phyloP scores from a whole-genome alignment of 2,888 invertebrate genomes.

The Hipparchia sbordonii region DNA sequence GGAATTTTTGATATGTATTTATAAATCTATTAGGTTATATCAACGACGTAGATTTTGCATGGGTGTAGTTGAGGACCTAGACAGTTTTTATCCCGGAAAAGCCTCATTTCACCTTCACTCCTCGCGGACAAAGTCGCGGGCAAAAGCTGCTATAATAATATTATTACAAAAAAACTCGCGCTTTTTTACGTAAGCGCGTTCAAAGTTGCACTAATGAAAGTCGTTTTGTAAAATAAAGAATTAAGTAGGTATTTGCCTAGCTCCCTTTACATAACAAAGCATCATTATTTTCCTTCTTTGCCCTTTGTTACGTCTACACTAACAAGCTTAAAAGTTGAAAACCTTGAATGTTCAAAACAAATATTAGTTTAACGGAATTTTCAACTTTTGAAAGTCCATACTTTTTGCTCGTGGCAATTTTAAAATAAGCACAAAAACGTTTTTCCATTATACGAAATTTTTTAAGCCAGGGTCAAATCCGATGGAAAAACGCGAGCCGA shows the following conservation, averaged over 20 bases:
- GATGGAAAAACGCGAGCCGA: too few relatives aligned
- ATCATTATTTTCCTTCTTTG: background rate
- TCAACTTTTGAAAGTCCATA: conserved; percentile 12
- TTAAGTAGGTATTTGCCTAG: background rate
- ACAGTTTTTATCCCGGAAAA: too few relatives aligned
- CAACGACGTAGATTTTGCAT: too few relatives aligned
- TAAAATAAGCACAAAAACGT: conserved; percentile 29
- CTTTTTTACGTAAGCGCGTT: background rate
- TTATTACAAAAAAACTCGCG: too few relatives aligned
- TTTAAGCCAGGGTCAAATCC: too few relatives aligned
- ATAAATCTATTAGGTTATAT: too few relatives aligned
- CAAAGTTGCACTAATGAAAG: background rate
- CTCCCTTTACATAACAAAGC: background rate
- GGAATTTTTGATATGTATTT: too few relatives aligned
- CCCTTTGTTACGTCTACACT: background rate
- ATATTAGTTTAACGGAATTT: conserved; percentile 27
- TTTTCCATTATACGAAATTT: conserved; percentile 24
- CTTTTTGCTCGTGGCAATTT: conserved; percentile 28
- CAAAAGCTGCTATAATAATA: too few relatives aligned
- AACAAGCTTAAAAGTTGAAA: conserved; percentile 16
- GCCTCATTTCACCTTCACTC: too few relatives aligned
- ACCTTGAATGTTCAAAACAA: conserved; percentile 23
- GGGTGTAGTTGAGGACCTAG: too few relatives aligned
- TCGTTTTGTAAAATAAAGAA: background rate
- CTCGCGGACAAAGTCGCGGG: too few relatives aligned